Evolutionary conservation across 35 echinoderm and acorn worm species (phyloP).

Genomic region (Nesometra sesokonis): DNA sequence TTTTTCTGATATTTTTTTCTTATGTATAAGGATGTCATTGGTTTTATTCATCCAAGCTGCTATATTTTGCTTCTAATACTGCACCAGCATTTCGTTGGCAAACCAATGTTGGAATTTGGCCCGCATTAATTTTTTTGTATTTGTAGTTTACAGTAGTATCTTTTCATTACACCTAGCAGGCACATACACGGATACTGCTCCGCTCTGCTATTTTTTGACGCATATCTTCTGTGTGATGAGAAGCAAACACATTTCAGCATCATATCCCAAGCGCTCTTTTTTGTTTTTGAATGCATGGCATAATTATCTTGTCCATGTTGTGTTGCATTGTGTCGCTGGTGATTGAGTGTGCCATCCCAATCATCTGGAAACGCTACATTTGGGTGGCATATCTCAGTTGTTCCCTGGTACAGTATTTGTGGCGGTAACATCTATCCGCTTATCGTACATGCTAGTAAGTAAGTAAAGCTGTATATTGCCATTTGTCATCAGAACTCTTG

Average conservation of each 20-base stretch:
- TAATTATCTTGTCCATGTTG: conserved; percentile 30
- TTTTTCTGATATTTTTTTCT: too few relatives aligned
- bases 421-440: conserved; percentile 33
- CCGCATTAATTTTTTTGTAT: too few relatives aligned
- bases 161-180: conserved; percentile 14
- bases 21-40: too few relatives aligned
- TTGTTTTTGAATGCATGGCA: conserved; percentile 13
- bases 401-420: conserved; percentile 49
- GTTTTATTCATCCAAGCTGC: too few relatives aligned
- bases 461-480: conserved; percentile 32
- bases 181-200: neutral
- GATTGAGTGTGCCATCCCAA: conserved; percentile 38
- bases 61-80: too few relatives aligned
- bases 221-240: conserved; percentile 13
- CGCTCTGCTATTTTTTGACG: neutral
- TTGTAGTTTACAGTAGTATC: conserved; percentile 12
- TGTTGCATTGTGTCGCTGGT: conserved; percentile 2
- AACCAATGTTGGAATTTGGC: too few relatives aligned
- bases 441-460: conserved; percentile 11
- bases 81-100: too few relatives aligned
- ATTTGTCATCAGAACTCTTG: conserved; percentile 40
- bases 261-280: neutral
- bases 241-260: neutral
- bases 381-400: conserved; percentile 25
- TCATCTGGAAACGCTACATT: conserved; percentile 34